Conservation (phyloP, 1,140 invertebrate species). For the Arctopsyche grandis region DNA sequence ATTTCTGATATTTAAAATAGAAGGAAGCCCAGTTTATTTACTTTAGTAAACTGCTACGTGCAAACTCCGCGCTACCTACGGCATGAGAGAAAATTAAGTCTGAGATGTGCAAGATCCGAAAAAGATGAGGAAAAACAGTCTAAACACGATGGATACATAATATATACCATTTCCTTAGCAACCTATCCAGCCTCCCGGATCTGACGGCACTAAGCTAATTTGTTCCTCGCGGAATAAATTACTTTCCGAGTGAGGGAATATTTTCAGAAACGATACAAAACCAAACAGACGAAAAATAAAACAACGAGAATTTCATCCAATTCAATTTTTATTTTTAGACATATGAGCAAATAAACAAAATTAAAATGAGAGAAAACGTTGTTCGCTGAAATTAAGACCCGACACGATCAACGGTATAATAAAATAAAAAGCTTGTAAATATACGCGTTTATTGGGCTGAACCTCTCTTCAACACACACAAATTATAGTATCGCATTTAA, state of each 20-base stretch:
- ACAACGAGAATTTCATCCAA: neutral
- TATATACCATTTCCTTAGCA: neutral
- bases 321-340: neutral
- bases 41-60: neutral
- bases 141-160: neutral
- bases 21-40: neutral
- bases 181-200: too few relatives aligned
- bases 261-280: neutral
- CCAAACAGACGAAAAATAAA: neutral
- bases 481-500: too few relatives aligned
- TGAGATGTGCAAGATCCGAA: neutral
- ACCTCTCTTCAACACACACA: too few relatives aligned
- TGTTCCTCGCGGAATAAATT: neutral
- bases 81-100: neutral
- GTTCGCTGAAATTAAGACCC: too few relatives aligned
- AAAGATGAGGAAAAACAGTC: neutral
- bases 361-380: too few relatives aligned
- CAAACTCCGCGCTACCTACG: neutral
- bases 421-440: too few relatives aligned
- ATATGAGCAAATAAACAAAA: too few relatives aligned
- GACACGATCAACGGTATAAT: too few relatives aligned
- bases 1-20: constrained; percentile 23
- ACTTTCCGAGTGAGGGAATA: neutral
- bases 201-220: neutral
- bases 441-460: too few relatives aligned